A percentile compares a stretch with the other conserved stretches of the same genome.
phyloP scores from a whole-genome alignment of 1,140 invertebrate species.

The Drosophila sturtevanti region DNA sequence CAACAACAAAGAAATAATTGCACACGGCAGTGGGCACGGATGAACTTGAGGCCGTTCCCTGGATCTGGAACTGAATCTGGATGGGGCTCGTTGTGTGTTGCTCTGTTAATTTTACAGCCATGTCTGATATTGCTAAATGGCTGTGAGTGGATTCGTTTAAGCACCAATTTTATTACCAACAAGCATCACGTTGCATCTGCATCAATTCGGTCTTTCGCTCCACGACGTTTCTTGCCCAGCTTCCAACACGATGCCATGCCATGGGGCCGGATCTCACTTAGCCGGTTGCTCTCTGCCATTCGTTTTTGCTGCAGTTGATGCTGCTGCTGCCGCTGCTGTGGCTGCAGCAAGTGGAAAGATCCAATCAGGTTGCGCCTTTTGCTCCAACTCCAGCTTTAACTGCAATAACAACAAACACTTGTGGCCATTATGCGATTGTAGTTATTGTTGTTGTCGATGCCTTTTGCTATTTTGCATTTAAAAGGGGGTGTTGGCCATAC shows the following conservation, averaged over 20 bases:
- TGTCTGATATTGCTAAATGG: conserved; percentile 82
- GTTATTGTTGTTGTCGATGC: conserved; percentile 54
- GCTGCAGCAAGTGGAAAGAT: conserved; percentile 72
- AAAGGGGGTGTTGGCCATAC: conserved; percentile 54
- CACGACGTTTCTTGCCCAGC: neutral
- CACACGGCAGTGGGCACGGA: conserved; percentile 51
- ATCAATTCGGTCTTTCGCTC: conserved; percentile 59
- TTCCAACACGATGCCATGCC: conserved; percentile 30
- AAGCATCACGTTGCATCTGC: conserved; percentile 79
- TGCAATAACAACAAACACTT: conserved; percentile 55
- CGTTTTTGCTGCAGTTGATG: conserved; percentile 28
- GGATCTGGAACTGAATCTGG: conserved; percentile 25
- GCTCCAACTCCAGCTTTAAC: conserved; percentile 51
- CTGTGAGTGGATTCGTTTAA: conserved; percentile 82
- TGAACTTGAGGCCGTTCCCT: conserved; percentile 65
- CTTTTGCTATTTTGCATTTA: conserved; percentile 72
- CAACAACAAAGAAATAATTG: conserved; percentile 73
- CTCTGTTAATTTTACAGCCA: conserved; percentile 81
- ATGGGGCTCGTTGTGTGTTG: conserved; percentile 58
- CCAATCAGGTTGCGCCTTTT: conserved; percentile 76
- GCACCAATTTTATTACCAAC: conserved; percentile 82
- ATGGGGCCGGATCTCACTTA: conserved; percentile 23
- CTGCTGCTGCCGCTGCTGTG: conserved; percentile 42
- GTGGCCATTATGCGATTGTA: conserved; percentile 70
- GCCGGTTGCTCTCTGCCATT: neutral